Base-by-base conservation (phyloP, 2,888 invertebrate species). In the Cataglyphis albicans region DNA sequence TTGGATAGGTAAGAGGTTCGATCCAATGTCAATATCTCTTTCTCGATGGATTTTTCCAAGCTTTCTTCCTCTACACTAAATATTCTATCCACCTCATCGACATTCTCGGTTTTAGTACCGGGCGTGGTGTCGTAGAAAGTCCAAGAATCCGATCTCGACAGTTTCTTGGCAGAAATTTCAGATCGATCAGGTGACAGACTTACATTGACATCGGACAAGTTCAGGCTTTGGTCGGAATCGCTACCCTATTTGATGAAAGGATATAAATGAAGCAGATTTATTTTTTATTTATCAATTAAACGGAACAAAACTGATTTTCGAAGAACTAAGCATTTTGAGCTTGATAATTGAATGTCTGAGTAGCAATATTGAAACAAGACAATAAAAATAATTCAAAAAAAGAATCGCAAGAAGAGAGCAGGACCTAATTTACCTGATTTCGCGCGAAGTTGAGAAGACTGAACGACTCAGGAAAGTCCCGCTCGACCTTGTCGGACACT, bases 111-210 rank as follows among this genome's bases (percentile, higher is more conserved):
- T 82, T 87, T 88, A 35, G 84, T 57, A 0, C 73, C 74, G 5
- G 91, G 86, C 4, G 90, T 93, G 64, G 87, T 91, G 85, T 96
- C 95, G 88, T 96, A 96, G 89, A 95, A 96, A 18, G 95, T 95
- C 96, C 96, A 96, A 0, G 96, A 96, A 76, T 95, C 95, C 6
- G 95, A 95, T 70, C 95, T 92, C 18, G 95, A 94, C 12, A 95
- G 84, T 84, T 92, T 91, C 29, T 92, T 93, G 35, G 25, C 35
- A 25, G 89, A 89, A 29, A 83, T 74, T 15, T 93, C 94, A 48
- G 89, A 83, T 57, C 89, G 92, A 82, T 91, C 91, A 29, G 89
- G 88, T 6, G 88, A 89, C 61, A 87, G 85, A 74, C 88, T 94
- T 90, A 87, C 92, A 92, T 89, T 93, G 85, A 86, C 91, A 86